Evolutionary conservation across 2,888 invertebrate species (phyloP), one percentile per base, ranked within the genome.

Genomic region (Iphiclides podalirius): DNA sequence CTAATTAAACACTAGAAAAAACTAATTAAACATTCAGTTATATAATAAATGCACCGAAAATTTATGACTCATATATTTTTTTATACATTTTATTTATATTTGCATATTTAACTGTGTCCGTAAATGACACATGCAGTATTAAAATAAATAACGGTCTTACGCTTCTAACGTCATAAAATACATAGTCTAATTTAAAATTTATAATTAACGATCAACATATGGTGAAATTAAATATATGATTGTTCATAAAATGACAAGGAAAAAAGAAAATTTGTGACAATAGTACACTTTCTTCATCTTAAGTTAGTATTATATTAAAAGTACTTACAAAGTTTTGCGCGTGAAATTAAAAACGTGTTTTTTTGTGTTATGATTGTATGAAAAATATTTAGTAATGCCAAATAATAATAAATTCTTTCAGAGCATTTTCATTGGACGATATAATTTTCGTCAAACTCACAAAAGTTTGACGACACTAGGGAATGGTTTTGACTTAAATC

Each of bases 341-440:
- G 17, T 46, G 35, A 43, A 34, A 7, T 8, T 34, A 28, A 13
- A 33, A 15, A 42, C 9, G 26, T 26, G 11, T 36, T 9, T 12
- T 28, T 14, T 8, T 26, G 16, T 9, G 14, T n/a, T n/a, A 28
- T 14, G 28, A 36, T 2, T 13, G 35, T 11, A 16, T 7, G 11
- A 14, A 33, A 40, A 28, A 35, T 42, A 31, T 12, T 11, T 11
- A 26, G 11, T n/a, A 33, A 13, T 28, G 39, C 28, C 34, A 40
- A 39, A 38, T 26, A 13, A 41, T 41, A 12, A 35, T 47, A 47
- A 40, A 38, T 42, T 34, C 42, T 36, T 38, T 38, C 8, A 28
- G 38, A 46, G 20, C 37, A 28, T 23, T 47, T 4, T 16, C 13
- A 34, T 44, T 50, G 36, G 50, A 51, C 50, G 41, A 51, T 45